Evolutionary conservation across 1,140 invertebrate genomes (phyloP).

Genomic region (Parasteatoda tepidariorum): DNA sequence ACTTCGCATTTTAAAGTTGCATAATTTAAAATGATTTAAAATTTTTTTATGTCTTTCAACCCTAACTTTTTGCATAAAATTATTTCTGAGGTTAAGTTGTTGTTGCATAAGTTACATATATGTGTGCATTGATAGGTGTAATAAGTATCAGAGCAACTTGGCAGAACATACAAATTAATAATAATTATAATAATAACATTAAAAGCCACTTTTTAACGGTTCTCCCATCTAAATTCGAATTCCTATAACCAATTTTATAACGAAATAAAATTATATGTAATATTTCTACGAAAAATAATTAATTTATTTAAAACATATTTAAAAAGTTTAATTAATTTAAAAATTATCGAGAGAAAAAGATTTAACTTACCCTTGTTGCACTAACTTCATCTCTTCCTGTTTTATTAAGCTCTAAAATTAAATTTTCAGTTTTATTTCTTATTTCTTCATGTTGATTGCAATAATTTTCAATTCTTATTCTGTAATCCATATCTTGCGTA

Average conservation of each 20-base stretch:
- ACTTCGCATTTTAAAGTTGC: too few relatives aligned
- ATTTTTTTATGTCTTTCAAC: too few relatives aligned
- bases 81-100: too few relatives aligned
- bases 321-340: neutral
- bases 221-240: neutral
- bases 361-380: slow-evolving; percentile 4
- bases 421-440: neutral
- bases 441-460: neutral
- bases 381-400: slow-evolving; percentile 18
- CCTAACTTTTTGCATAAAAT: too few relatives aligned
- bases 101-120: too few relatives aligned
- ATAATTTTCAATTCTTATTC: neutral
- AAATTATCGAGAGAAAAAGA: neutral
- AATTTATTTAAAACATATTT: neutral
- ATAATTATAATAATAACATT: too few relatives aligned
- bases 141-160: too few relatives aligned
- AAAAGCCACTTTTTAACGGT: too few relatives aligned
- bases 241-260: neutral
- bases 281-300: neutral
- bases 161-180: too few relatives aligned
- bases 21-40: too few relatives aligned
- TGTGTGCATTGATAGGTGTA: too few relatives aligned
- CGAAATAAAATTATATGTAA: neutral
- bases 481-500: neutral
- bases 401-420: slow-evolving; percentile 20